Conservation (phyloP, 2,113 vertebrate species). For the Megaceryle maxima region DNA sequence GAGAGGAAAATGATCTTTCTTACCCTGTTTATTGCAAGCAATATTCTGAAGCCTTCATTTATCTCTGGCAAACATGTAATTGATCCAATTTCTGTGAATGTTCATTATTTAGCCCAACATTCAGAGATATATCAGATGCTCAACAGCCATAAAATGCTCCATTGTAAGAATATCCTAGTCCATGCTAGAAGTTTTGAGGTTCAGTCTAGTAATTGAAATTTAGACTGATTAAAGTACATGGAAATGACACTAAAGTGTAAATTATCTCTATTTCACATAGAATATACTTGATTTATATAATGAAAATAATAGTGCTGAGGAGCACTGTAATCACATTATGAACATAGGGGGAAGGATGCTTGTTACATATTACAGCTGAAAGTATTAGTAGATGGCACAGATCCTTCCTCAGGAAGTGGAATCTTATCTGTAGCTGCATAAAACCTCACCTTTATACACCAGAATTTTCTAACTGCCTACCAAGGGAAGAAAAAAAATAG, state of each 20-base stretch:
- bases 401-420: neutral
- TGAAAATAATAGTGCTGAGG: neutral
- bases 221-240: neutral
- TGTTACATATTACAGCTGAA: neutral
- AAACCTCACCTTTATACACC: neutral
- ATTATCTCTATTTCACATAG: neutral
- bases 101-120: neutral
- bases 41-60: neutral
- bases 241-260: neutral
- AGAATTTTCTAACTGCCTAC: neutral
- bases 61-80: neutral
- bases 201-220: neutral
- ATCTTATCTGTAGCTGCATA: neutral
- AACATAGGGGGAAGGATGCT: neutral
- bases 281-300: neutral
- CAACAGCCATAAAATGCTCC: neutral
- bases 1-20: neutral
- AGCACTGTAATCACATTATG: neutral
- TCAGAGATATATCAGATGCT: neutral
- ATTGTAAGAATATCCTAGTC: neutral
- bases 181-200: neutral
- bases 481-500: neutral
- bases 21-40: neutral
- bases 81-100: neutral
- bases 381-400: neutral